phyloP scores from a whole-genome alignment of 92 coral and sea anemone species.

The Pocillopora grandis region DNA sequence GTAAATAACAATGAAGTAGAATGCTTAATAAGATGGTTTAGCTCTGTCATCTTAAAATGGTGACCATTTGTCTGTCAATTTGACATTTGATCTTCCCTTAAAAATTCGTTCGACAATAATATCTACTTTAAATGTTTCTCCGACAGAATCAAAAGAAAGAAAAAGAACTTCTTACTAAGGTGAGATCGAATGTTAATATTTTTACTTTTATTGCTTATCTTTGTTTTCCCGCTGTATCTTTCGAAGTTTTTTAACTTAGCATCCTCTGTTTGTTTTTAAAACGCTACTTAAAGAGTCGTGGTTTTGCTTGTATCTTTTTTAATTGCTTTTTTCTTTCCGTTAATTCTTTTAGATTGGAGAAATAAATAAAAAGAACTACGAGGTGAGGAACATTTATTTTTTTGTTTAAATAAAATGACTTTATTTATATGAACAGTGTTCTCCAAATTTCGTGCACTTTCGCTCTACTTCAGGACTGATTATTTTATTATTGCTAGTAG shows the following conservation, averaged over 20 bases:
- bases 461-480: background rate
- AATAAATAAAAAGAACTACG: constrained; percentile 79
- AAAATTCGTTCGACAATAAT: background rate
- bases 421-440: no score
- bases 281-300: background rate
- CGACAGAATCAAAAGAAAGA: constrained; percentile 97
- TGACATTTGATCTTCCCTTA: background rate
- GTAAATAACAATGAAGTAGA: constrained; percentile 32
- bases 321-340: background rate
- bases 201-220: background rate
- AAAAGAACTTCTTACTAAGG: constrained; percentile 90
- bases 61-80: background rate
- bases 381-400: constrained; percentile 57
- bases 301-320: background rate
- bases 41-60: no score
- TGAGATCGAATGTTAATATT: background rate
- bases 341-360: constrained; percentile 81
- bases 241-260: background rate
- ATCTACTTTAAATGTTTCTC: background rate
- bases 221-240: background rate
- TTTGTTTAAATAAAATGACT: no score
- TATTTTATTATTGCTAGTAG: background rate
- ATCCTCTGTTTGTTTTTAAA: background rate
- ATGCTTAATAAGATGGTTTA: background rate
- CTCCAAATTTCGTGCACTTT: no score